Conservation (phyloP, 1,140 invertebrate genomes). For the Apis dorsata region DNA sequence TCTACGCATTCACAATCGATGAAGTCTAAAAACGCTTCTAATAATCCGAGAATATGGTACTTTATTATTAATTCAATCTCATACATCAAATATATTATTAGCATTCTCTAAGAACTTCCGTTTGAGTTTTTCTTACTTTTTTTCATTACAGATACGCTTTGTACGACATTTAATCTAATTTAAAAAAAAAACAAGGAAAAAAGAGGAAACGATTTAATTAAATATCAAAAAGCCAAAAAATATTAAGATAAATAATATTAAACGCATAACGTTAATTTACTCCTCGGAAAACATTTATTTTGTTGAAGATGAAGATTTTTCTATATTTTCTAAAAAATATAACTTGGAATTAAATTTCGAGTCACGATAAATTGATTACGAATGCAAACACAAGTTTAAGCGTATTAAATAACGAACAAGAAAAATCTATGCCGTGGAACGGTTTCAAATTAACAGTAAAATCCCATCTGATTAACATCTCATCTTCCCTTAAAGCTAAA, state of each 20-base stretch:
- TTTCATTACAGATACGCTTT: neutral
- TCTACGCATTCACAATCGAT: neutral
- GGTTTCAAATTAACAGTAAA: neutral
- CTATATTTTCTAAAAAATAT: too few species aligned
- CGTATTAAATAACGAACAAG: neutral
- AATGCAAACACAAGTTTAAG: neutral
- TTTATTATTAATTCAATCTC: constrained; percentile 25
- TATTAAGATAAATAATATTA: too few species aligned
- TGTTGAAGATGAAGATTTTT: too few species aligned
- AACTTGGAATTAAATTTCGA: neutral
- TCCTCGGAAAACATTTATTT: too few species aligned
- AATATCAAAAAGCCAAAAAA: too few species aligned
- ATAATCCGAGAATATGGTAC: neutral
- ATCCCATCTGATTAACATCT: neutral
- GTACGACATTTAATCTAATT: neutral
- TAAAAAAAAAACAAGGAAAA: neutral
- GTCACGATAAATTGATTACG: neutral
- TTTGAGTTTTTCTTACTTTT: neutral
- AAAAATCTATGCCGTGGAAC: neutral
- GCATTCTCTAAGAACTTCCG: neutral
- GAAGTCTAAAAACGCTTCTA: neutral
- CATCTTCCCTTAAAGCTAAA: too few species aligned
- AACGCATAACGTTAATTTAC: too few species aligned
- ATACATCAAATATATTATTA: constrained; percentile 8
- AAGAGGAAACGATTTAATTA: neutral